A percentile compares a stretch with the other conserved stretches of the same genome.
These are phyloP conservation scores for Mugil cephalus DNA, from an alignment of 2,113 vertebrate species.

Conservation along the genomic window DNA sequence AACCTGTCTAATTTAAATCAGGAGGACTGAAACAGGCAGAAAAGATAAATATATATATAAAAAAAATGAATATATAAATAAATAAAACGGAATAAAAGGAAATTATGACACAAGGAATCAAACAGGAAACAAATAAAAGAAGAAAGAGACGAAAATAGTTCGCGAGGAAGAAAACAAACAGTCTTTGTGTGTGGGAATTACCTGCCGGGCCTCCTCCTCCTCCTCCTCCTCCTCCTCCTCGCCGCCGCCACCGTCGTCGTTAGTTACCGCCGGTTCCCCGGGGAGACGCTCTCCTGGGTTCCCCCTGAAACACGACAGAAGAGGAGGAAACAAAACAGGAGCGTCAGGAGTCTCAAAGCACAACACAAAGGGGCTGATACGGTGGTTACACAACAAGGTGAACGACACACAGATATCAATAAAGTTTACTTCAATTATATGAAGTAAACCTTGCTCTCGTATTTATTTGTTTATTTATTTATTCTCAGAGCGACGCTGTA, in stretches of 20 bases:
- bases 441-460: neutral
- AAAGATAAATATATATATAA: too few relatives aligned
- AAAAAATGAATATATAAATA: neutral
- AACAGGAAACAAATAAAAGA: constrained; percentile 26
- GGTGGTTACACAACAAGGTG: constrained; percentile 55
- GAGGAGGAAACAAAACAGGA: constrained; percentile 48
- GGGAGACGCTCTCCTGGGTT: constrained; percentile 62
- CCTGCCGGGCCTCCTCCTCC: constrained; percentile 62
- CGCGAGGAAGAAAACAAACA: constrained; percentile 69
- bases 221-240: too few relatives aligned
- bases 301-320: constrained; percentile 57
- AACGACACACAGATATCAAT: neutral
- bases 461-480: too few relatives aligned
- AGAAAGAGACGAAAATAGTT: constrained; percentile 53
- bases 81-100: constrained; percentile 4
- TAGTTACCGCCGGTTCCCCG: constrained; percentile 47
- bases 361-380: constrained; percentile 53
- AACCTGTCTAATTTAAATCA: too few relatives aligned
- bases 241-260: constrained; percentile 46
- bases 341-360: constrained; percentile 68
- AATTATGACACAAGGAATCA: constrained; percentile 20
- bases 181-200: constrained; percentile 70
- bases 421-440: too few relatives aligned
- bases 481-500: too few relatives aligned
- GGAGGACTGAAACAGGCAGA: too few relatives aligned